Evolutionary conservation across 1,140 invertebrate species (phyloP).

Genomic region (Hyposmocoma kahamanoa): DNA sequence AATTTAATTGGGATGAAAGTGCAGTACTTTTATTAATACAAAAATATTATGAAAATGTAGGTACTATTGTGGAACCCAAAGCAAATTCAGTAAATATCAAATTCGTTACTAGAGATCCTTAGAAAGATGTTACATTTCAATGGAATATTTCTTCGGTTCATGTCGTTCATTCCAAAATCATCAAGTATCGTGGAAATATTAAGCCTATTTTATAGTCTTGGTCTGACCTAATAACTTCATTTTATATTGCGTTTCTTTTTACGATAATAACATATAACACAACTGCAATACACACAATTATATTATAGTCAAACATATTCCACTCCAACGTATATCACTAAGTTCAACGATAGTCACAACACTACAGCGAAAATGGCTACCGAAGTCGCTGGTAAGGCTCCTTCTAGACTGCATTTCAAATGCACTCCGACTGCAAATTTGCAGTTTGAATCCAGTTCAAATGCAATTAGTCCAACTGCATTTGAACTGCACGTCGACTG

Average conservation of each 20-base stretch:
- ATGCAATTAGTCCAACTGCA: no score
- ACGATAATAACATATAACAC: conserved; percentile 9
- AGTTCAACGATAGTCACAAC: conserved; percentile 11
- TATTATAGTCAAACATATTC: conserved; percentile 7
- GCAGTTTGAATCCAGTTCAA: no score
- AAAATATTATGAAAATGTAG: no score
- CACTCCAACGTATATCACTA: conserved; percentile 4
- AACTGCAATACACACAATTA: conserved; percentile 5
- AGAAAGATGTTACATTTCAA: conserved; percentile 8
- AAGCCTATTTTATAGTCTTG: conserved; percentile 7
- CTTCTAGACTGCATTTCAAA: no score
- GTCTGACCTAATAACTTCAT: conserved; percentile 8
- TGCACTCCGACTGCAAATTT: no score
- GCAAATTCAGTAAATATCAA: conserved; percentile 9
- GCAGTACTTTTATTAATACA: no score
- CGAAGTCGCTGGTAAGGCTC: conserved; percentile 9
- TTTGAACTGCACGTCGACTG: no score
- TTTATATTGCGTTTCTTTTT: conserved; percentile 5
- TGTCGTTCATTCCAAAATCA: conserved; percentile 7
- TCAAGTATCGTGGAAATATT: conserved; percentile 7
- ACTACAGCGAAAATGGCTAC: conserved; percentile 13
- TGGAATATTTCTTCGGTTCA: conserved; percentile 10
- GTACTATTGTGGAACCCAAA: no score
- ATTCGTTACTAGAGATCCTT: conserved; percentile 10
- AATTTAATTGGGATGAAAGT: no score